Percentiles rank a stretch among this genome's conserved stretches.
Evolutionary conservation across 2,888 invertebrate species (phyloP).

Genomic region (Salpingus planirostris): DNA sequence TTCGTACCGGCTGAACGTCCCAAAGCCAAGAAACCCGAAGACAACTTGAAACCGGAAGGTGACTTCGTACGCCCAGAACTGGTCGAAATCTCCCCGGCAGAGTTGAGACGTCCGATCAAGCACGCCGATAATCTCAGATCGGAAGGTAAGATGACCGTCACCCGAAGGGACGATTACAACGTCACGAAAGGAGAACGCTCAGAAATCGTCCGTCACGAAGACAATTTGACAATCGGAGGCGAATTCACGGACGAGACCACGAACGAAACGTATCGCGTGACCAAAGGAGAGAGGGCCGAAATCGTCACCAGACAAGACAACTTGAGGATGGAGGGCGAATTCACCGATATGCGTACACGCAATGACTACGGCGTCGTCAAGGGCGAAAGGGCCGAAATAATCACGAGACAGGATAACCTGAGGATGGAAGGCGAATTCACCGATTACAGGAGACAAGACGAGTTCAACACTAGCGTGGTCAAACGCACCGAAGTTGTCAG

Average conservation of each 20-base stretch:
- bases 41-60: conserved; percentile 41
- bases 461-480: conserved; percentile 48
- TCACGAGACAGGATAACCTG: conserved; percentile 57
- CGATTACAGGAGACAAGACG: conserved; percentile 45
- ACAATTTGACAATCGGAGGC: conserved; percentile 60
- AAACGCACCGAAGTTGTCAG: conserved; percentile 49
- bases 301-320: conserved; percentile 58
- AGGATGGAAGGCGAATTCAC: conserved; percentile 58
- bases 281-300: conserved; percentile 52
- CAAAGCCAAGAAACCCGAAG: conserved; percentile 40
- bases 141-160: conserved; percentile 50
- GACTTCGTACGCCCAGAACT: conserved; percentile 25
- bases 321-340: conserved; percentile 46
- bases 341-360: conserved; percentile 33
- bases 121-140: conserved; percentile 44
- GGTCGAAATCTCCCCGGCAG: conserved; percentile 33
- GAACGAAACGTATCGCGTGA: conserved; percentile 47
- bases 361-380: conserved; percentile 48
- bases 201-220: conserved; percentile 51
- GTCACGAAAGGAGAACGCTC: conserved; percentile 52
- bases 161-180: conserved; percentile 46
- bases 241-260: conserved; percentile 36
- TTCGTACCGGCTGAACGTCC: conserved; percentile 40
- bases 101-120: conserved; percentile 43
- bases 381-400: conserved; percentile 52